These are phyloP conservation scores for Falco columbarius DNA, from an alignment of 2,797 vertebrate species.

Conservation along the genomic window DNA sequence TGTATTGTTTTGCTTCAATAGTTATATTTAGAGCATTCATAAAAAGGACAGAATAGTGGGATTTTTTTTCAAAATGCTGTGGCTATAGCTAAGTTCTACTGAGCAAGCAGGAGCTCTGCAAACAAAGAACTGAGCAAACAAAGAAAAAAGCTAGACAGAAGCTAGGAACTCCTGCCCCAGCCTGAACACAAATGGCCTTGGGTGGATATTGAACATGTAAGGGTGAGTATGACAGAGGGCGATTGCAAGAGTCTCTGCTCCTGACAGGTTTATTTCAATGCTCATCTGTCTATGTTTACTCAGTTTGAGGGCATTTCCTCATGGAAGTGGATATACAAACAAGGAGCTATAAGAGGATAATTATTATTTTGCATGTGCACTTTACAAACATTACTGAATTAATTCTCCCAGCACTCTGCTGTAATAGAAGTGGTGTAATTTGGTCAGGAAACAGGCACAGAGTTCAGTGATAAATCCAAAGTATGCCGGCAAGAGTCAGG, in stretches of 20 bases:
- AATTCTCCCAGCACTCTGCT: not conserved
- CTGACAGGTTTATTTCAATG: not conserved
- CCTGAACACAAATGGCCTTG: not conserved
- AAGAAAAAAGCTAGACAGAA: not conserved
- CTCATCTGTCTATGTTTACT: not conserved
- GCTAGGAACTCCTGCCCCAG: not conserved
- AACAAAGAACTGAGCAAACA: conserved; percentile 54
- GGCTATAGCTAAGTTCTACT: conserved; percentile 31
- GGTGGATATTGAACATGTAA: not conserved
- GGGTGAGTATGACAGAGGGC: not conserved
- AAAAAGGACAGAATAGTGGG: conserved; percentile 21
- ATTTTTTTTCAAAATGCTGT: not conserved
- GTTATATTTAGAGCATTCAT: conserved; percentile 57
- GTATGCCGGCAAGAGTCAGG: not conserved
- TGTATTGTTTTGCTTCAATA: conserved; percentile 58
- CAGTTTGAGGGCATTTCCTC: not conserved
- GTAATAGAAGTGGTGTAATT: not conserved
- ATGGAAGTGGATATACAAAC: not conserved
- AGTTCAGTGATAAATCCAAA: not conserved
- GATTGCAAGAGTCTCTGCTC: not conserved
- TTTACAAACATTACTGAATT: not conserved
- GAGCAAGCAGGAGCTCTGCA: conserved; percentile 1
- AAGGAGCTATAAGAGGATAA: not conserved
- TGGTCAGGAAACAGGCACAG: not conserved
- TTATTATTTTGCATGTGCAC: conserved; percentile 5